Evolutionary conservation across 2,113 vertebrate species (phyloP).

Genomic region (Lathamus discolor): DNA sequence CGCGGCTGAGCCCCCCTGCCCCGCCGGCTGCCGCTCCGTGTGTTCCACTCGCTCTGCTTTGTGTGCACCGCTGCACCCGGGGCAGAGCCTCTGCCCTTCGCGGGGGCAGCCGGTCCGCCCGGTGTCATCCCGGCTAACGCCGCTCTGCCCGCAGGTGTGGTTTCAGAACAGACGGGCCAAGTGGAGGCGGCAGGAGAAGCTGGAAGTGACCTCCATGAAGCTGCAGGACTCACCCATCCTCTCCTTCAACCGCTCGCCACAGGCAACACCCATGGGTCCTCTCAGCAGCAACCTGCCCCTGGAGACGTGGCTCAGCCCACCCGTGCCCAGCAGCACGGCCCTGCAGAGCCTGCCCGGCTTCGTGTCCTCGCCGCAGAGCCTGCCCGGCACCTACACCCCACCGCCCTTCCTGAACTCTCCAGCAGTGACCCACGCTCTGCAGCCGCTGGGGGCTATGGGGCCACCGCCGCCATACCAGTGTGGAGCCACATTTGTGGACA

Average conservation of each 20-base stretch:
- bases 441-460: conserved; percentile 83
- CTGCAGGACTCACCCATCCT: conserved; percentile 91
- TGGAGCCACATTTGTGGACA: conserved; percentile 83
- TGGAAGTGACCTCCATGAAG: conserved; percentile 93
- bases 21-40: accelerated
- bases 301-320: conserved; percentile 87
- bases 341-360: conserved; percentile 90
- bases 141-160: conserved; percentile 85
- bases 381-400: conserved; percentile 82
- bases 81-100: accelerated
- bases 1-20: background rate
- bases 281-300: conserved; percentile 79
- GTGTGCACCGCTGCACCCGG: accelerated
- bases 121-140: background rate
- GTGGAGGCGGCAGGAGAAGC: conserved; percentile 95
- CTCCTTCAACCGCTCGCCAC: conserved; percentile 83
- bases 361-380: conserved; percentile 76
- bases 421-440: conserved; percentile 79
- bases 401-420: conserved; percentile 85
- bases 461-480: conserved; percentile 86
- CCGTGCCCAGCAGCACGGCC: conserved; percentile 78
- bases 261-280: conserved; percentile 72
- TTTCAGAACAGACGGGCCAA: conserved; percentile 98
- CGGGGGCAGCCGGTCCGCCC: background rate
- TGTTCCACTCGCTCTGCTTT: accelerated